These are phyloP conservation scores for Tiphia femorata DNA, from an alignment of 2,888 invertebrate species.

Conservation along the genomic window DNA sequence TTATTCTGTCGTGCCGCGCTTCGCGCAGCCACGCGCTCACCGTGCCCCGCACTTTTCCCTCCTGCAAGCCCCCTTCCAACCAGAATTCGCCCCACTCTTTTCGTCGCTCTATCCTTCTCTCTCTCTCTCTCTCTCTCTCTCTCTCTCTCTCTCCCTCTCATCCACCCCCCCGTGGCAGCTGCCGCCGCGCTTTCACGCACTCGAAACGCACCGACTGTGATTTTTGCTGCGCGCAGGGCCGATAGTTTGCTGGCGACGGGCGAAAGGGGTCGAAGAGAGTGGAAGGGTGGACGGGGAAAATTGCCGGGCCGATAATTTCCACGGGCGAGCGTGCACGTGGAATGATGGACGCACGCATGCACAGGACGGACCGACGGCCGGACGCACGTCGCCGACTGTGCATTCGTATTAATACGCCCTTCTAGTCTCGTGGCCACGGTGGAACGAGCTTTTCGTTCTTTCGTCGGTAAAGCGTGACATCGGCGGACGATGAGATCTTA, in stretches of 20 bases:
- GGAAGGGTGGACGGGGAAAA: conserved; percentile 8
- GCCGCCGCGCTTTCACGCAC: not conserved
- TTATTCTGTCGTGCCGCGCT: conserved; percentile 59
- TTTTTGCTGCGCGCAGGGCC: not conserved
- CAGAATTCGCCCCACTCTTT: no score
- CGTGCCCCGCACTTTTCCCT: no score
- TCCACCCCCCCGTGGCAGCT: no score
- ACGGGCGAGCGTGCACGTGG: not conserved
- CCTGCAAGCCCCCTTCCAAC: no score
- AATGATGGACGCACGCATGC: not conserved
- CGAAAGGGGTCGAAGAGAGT: not conserved
- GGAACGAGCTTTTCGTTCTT: not conserved
- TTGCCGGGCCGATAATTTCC: conserved; percentile 22
- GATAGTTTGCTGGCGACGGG: not conserved
- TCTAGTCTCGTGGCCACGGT: not conserved
- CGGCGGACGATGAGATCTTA: not conserved
- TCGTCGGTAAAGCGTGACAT: not conserved
- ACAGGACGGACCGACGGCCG: conserved; percentile 12
- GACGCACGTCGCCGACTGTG: conserved; percentile 7
- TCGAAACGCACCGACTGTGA: not conserved
- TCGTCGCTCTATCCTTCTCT: no score
- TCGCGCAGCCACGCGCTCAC: conserved; percentile 39
- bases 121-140: no score
- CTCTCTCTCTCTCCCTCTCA: no score
- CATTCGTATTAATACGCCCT: conserved; percentile 16